phyloP scores from a whole-genome alignment of 2,888 invertebrate species.

The Leucophenga montana region DNA sequence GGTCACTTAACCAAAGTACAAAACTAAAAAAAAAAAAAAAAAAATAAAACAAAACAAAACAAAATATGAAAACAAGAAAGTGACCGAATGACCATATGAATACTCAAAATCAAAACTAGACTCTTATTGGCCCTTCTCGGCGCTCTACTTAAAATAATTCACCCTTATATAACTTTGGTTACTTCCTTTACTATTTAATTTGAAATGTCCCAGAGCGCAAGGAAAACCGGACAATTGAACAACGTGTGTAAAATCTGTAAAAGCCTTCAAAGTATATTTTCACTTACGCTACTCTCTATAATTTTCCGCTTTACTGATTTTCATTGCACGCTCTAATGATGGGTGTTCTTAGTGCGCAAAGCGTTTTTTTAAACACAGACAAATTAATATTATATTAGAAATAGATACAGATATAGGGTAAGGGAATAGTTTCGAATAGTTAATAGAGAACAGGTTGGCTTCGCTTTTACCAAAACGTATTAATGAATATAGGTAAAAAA shows the following conservation, averaged over 20 bases:
- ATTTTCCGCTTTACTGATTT: conserved; percentile 1
- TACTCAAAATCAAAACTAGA: conserved; percentile 6
- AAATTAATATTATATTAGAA: conserved; percentile 10
- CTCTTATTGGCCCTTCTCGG: not conserved
- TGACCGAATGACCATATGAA: too few species aligned
- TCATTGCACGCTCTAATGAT: not conserved
- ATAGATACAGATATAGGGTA: not conserved
- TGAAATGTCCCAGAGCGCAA: too few species aligned
- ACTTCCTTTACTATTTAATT: too few species aligned
- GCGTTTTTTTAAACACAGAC: not conserved
- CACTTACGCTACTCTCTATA: not conserved
- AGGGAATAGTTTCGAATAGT: too few species aligned
- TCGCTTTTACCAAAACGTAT: too few species aligned
- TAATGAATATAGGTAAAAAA: too few species aligned
- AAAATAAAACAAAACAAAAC: not conserved
- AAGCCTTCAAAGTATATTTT: too few species aligned
- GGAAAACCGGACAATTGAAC: too few species aligned
- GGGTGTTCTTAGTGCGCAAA: not conserved
- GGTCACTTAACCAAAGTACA: not conserved
- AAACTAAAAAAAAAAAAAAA: not conserved
- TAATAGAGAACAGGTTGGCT: too few species aligned
- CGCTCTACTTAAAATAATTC: too few species aligned
- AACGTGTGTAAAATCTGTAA: too few species aligned
- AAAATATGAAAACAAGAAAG: not conserved
- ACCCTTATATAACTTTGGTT: too few species aligned